Conservation (phyloP, 2,113 vertebrate species). For the Dryoscopus gambensis region DNA sequence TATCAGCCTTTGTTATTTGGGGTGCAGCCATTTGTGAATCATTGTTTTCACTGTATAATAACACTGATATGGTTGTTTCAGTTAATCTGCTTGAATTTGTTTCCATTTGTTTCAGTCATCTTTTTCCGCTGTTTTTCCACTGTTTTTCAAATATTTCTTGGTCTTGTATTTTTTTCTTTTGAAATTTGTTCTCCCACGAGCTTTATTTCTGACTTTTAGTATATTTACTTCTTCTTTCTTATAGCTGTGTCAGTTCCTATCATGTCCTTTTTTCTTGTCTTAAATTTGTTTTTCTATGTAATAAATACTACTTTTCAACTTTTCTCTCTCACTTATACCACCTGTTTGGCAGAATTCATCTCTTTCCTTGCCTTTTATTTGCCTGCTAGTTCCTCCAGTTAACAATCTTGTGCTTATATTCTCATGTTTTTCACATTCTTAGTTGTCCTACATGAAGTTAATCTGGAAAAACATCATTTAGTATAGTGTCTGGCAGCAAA, state of each 20-base stretch:
- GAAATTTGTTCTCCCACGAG: background rate
- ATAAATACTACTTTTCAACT: background rate
- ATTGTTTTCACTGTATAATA: background rate
- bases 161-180: background rate
- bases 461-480: background rate
- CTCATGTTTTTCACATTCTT: background rate
- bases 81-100: background rate
- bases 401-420: background rate
- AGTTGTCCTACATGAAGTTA: background rate
- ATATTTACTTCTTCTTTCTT: background rate
- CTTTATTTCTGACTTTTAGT: background rate
- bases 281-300: background rate
- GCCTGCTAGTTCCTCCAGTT: background rate
- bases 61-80: background rate
- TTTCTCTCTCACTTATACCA: background rate
- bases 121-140: background rate
- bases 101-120: background rate
- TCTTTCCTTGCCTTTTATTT: background rate
- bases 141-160: background rate
- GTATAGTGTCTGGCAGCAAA: background rate
- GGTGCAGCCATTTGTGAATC: background rate
- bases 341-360: background rate
- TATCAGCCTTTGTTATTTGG: background rate
- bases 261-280: fast-evolving
- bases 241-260: background rate